Evolutionary conservation across 2,113 vertebrate species (phyloP).

Genomic region (Emydocephalus ijimae): DNA sequence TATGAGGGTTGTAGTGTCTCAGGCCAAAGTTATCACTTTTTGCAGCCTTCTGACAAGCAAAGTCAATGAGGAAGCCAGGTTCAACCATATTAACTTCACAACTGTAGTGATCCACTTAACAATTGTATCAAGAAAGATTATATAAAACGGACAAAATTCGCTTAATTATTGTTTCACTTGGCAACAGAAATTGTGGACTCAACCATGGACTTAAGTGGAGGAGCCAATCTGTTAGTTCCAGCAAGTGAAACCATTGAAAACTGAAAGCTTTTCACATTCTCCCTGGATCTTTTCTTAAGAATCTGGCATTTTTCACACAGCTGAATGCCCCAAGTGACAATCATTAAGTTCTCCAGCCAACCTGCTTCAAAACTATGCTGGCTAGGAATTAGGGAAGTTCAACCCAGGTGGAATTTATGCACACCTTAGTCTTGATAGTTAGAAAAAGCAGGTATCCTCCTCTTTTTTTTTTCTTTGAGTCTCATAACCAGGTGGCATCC

Average conservation of each 20-base stretch:
- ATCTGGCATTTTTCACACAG: not conserved
- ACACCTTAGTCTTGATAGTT: not conserved
- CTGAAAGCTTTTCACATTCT: not conserved
- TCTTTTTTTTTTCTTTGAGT: no score
- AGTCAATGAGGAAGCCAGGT: no score
- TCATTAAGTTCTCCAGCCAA: not conserved
- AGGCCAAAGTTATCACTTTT: not conserved
- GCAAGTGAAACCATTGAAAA: not conserved
- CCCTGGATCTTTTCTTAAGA: not conserved
- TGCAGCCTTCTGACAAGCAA: not conserved
- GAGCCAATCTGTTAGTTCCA: not conserved
- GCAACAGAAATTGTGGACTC: not conserved
- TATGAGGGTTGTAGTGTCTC: not conserved
- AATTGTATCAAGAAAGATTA: no score
- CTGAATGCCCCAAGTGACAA: not conserved
- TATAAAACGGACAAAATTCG: no score
- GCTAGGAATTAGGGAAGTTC: not conserved
- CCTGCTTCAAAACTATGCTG: not conserved
- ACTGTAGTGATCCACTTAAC: no score
- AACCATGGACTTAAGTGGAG: not conserved
- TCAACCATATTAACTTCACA: no score
- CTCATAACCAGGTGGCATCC: not conserved
- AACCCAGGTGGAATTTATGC: not conserved
- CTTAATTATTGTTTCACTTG: not conserved
- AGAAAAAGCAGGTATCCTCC: not conserved